Conservation (phyloP, 1,140 invertebrate genomes). For the Drosophila bocqueti region DNA sequence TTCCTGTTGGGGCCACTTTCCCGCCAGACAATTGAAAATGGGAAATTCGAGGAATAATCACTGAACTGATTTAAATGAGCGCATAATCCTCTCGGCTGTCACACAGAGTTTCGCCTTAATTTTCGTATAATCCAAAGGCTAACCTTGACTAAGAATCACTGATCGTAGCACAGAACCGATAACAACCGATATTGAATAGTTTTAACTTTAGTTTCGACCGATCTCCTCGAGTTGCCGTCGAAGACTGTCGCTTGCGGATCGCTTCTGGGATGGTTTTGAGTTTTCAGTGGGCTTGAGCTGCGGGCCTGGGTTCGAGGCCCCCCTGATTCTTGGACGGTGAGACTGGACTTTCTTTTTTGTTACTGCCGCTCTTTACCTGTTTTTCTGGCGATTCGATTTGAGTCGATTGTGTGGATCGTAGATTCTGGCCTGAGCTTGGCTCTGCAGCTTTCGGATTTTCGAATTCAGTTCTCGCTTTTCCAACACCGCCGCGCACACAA, state of each 20-base stretch:
- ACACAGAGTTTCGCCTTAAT: slow-evolving; percentile 7
- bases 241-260: slow-evolving; percentile 76
- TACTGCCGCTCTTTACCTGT: slow-evolving; percentile 56
- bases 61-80: neutral
- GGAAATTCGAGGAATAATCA: neutral
- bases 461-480: slow-evolving; percentile 61
- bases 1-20: neutral
- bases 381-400: slow-evolving; percentile 41
- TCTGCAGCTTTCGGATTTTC: slow-evolving; percentile 34
- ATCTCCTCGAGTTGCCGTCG: slow-evolving; percentile 69
- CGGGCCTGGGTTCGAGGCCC: slow-evolving; percentile 27
- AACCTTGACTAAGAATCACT: slow-evolving; percentile 51
- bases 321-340: slow-evolving; percentile 61
- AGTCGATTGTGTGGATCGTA: slow-evolving; percentile 35
- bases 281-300: slow-evolving; percentile 22
- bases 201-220: slow-evolving; percentile 54
- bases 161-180: slow-evolving; percentile 38
- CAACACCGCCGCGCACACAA: slow-evolving; percentile 82
- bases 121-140: slow-evolving; percentile 38
- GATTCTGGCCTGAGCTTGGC: slow-evolving; percentile 47
- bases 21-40: neutral
- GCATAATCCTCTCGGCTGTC: slow-evolving; percentile 15
- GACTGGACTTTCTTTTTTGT: slow-evolving; percentile 53
- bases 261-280: slow-evolving; percentile 80
- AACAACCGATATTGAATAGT: slow-evolving; percentile 52